Evolutionary conservation across 2,797 vertebrate species (phyloP).

Genomic region (Dallia pectoralis): DNA sequence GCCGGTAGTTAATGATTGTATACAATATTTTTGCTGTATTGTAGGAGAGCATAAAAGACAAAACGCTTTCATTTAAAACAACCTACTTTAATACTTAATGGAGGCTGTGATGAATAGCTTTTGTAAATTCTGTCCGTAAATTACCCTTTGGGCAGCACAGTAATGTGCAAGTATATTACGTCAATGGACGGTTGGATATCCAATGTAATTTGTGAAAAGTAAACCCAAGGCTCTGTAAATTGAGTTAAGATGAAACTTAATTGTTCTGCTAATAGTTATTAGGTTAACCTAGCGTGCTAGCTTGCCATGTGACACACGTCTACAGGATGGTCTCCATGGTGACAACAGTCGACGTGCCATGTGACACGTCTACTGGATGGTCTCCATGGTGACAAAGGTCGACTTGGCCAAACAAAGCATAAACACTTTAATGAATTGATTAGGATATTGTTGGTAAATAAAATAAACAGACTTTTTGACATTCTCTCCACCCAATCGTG

Average conservation of each 20-base stretch:
- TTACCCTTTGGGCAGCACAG: no score
- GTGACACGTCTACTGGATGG: neutral
- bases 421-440: neutral
- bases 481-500: neutral
- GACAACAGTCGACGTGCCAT: neutral
- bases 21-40: neutral
- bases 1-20: neutral
- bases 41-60: neutral
- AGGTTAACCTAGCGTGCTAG: neutral
- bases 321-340: neutral
- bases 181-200: neutral
- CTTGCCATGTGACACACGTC: neutral
- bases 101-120: neutral
- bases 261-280: neutral
- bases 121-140: neutral
- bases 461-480: neutral
- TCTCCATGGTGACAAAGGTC: neutral
- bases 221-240: neutral
- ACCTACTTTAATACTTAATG: neutral
- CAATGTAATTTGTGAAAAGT: neutral
- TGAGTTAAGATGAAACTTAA: neutral
- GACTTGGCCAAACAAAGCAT: neutral
- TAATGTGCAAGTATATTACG: neutral
- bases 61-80: neutral
- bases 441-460: neutral